Conservation (phyloP, 1,140 invertebrate species). For the Temnothorax curvispinosus region DNA sequence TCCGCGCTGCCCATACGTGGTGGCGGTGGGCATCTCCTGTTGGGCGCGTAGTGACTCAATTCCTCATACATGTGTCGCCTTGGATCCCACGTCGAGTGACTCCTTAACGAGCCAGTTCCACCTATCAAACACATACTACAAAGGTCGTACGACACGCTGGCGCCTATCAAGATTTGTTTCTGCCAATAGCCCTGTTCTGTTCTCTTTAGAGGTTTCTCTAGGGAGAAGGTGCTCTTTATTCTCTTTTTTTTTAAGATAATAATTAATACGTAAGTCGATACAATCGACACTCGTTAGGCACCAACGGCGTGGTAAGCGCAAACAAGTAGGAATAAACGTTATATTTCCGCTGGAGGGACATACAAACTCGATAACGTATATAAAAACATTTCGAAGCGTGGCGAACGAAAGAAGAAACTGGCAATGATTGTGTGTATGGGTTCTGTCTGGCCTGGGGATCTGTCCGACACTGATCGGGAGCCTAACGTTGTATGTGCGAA, state of each 20-base stretch:
- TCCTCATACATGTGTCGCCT: constrained; percentile 95
- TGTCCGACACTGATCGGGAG: neutral
- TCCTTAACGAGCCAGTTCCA: constrained; percentile 86
- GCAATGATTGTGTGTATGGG: constrained; percentile 60
- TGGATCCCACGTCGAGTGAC: constrained; percentile 95
- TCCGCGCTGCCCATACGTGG: constrained; percentile 84
- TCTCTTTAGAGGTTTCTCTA: neutral
- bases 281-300: constrained; percentile 75
- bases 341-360: constrained; percentile 47
- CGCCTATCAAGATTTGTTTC: constrained; percentile 80
- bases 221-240: neutral
- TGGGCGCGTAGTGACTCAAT: constrained; percentile 88
- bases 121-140: constrained; percentile 86
- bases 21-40: constrained; percentile 87
- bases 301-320: constrained; percentile 76
- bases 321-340: constrained; percentile 72
- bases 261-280: neutral
- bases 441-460: constrained; percentile 38
- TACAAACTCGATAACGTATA: constrained; percentile 60
- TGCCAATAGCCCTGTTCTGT: constrained; percentile 28
- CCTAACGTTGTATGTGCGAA: constrained; percentile 27
- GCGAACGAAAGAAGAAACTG: constrained; percentile 74
- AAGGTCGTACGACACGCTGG: constrained; percentile 82
- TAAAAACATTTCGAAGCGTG: constrained; percentile 72
- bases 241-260: neutral